Conservation (phyloP, 2,797 vertebrate species). For the Pristis pectinata region DNA sequence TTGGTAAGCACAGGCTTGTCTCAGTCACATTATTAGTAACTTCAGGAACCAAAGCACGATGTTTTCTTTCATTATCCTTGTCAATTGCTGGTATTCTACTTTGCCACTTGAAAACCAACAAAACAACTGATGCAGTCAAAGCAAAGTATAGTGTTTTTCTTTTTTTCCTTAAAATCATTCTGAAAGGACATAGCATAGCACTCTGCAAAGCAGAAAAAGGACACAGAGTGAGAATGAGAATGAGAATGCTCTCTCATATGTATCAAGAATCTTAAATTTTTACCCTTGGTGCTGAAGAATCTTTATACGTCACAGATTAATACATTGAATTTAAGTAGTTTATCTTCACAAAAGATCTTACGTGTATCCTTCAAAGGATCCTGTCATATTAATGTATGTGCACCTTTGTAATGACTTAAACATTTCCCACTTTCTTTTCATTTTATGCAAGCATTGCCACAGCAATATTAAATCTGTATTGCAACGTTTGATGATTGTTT, state of each 20-base stretch:
- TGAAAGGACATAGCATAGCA: background rate
- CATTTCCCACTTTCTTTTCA: background rate
- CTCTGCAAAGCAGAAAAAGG: background rate
- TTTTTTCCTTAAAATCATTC: background rate
- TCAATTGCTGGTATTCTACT: background rate
- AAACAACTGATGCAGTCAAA: background rate
- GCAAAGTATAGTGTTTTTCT: background rate
- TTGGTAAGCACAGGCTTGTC: slow-evolving; percentile 47
- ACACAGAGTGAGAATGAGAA: background rate
- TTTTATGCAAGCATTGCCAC: background rate
- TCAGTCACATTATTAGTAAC: background rate
- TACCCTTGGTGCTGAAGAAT: background rate
- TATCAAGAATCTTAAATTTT: background rate
- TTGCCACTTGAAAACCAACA: slow-evolving; percentile 13
- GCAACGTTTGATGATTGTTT: background rate
- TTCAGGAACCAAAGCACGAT: background rate
- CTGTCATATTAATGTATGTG: background rate
- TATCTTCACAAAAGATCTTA: background rate
- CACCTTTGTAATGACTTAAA: background rate
- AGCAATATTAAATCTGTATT: background rate
- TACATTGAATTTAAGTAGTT: background rate
- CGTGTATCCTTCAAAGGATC: background rate
- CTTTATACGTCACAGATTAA: background rate
- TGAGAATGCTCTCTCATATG: background rate
- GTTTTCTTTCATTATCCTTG: background rate